Evolutionary conservation across 2,888 invertebrate genomes (phyloP).

Genomic region (Chouioia cunea): DNA sequence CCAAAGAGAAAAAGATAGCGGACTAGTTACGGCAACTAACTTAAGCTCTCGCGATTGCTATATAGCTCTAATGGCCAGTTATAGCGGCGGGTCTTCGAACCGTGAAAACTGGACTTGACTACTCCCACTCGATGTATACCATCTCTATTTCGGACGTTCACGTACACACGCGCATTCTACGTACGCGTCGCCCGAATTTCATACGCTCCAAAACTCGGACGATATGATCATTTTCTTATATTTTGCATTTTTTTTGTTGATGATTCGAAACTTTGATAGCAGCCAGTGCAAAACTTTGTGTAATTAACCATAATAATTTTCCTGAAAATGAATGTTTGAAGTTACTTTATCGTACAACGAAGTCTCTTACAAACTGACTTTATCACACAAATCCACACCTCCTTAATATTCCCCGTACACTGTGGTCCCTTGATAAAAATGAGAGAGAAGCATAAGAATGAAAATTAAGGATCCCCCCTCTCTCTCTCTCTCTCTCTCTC

Average conservation of each 20-base stretch:
- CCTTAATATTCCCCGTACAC: slow-evolving; percentile 28
- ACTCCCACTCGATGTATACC: slow-evolving; percentile 23
- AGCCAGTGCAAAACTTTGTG: too few relatives aligned
- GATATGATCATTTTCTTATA: too few relatives aligned
- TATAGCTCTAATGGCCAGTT: slow-evolving; percentile 48
- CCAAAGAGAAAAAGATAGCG: slow-evolving; percentile 26
- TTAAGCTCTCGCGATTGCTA: slow-evolving; percentile 18
- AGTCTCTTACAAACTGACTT: background rate
- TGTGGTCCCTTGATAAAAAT: background rate
- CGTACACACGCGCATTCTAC: too few relatives aligned
- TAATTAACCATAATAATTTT: too few relatives aligned
- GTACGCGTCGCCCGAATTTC: too few relatives aligned
- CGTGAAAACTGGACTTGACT: slow-evolving; percentile 50
- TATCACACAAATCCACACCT: slow-evolving; percentile 26
- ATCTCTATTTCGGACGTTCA: slow-evolving; percentile 16
- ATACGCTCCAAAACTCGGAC: too few relatives aligned
- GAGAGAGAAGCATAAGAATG: slow-evolving; percentile 19
- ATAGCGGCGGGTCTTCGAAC: slow-evolving; percentile 56
- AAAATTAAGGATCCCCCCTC: slow-evolving; percentile 39
- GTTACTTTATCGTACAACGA: too few relatives aligned
- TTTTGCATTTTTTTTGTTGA: too few relatives aligned
- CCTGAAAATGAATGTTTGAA: too few relatives aligned
- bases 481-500: background rate
- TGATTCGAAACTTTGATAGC: too few relatives aligned
- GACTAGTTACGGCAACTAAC: slow-evolving; percentile 44